Evolutionary conservation across 2,888 invertebrate species (phyloP).

Genomic region (Asteroscopus sphinx): DNA sequence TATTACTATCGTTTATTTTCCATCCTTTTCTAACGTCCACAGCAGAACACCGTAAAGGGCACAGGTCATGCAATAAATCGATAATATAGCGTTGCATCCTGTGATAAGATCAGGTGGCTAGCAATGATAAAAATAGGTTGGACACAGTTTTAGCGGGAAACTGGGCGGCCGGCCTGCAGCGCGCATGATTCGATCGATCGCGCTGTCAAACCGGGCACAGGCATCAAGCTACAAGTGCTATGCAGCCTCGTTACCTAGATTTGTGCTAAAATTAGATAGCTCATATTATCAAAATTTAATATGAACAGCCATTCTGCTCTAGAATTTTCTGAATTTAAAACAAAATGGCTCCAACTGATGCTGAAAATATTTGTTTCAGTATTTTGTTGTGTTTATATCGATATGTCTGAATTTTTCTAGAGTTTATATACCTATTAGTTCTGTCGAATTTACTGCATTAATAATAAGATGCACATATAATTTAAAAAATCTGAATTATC

Average conservation of each 20-base stretch:
- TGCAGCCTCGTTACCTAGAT: constrained; percentile 50
- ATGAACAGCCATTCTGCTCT: no score
- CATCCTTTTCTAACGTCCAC: no score
- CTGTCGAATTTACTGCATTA: no score
- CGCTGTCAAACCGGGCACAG: constrained; percentile 56
- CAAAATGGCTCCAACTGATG: no score
- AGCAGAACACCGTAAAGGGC: not conserved
- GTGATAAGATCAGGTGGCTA: constrained; percentile 46
- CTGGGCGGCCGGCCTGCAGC: constrained; percentile 48
- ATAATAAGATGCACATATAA: no score
- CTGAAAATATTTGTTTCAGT: no score
- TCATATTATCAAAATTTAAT: constrained; percentile 7
- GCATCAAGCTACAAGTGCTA: constrained; percentile 50
- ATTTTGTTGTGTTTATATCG: no score
- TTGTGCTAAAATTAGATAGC: constrained; percentile 34
- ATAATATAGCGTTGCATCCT: constrained; percentile 44
- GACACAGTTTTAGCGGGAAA: constrained; percentile 68
- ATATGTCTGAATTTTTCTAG: no score
- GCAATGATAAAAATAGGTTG: constrained; percentile 43
- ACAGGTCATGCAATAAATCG: constrained; percentile 32
- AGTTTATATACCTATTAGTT: no score
- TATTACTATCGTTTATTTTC: no score
- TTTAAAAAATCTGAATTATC: no score
- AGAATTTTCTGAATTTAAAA: no score
- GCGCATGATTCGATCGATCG: constrained; percentile 80